Evolutionary conservation across 2,113 vertebrate species (phyloP).

Genomic region (Struthidea cinerea): DNA sequence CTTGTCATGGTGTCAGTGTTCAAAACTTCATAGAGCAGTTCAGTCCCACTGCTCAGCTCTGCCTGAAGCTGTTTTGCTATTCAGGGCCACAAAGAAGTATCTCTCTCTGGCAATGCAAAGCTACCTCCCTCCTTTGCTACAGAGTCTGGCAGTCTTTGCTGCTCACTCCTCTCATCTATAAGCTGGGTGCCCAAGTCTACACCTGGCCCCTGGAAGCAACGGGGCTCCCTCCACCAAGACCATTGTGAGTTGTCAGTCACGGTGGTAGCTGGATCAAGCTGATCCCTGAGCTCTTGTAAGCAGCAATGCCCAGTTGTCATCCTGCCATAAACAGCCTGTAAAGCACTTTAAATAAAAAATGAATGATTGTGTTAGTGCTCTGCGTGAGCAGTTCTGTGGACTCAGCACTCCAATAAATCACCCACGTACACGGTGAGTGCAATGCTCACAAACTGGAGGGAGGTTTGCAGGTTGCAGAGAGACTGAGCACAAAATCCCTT

Average conservation of each 20-base stretch:
- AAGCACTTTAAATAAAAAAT: slow-evolving; percentile 45
- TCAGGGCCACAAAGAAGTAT: background rate
- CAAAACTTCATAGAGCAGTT: background rate
- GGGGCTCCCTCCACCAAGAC: background rate
- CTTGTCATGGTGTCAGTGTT: background rate
- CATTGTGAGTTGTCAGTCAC: accelerated
- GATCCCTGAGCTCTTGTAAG: background rate
- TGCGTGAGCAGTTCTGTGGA: background rate
- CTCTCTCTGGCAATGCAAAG: background rate
- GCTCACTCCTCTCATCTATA: background rate
- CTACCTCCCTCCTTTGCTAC: background rate
- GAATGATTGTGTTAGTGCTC: background rate
- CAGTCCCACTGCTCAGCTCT: background rate
- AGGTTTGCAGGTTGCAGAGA: background rate
- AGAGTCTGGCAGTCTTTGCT: background rate
- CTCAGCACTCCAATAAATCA: slow-evolving; percentile 52
- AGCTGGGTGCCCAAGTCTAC: background rate
- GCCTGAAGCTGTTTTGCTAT: background rate
- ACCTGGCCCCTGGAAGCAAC: background rate
- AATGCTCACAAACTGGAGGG: background rate
- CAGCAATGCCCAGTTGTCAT: background rate
- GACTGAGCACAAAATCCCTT: background rate
- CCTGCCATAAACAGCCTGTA: background rate
- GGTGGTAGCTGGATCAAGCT: background rate
- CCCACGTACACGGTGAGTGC: background rate